Conservation (phyloP, 1,140 invertebrate genomes). For the Ridgeia piscesae region DNA sequence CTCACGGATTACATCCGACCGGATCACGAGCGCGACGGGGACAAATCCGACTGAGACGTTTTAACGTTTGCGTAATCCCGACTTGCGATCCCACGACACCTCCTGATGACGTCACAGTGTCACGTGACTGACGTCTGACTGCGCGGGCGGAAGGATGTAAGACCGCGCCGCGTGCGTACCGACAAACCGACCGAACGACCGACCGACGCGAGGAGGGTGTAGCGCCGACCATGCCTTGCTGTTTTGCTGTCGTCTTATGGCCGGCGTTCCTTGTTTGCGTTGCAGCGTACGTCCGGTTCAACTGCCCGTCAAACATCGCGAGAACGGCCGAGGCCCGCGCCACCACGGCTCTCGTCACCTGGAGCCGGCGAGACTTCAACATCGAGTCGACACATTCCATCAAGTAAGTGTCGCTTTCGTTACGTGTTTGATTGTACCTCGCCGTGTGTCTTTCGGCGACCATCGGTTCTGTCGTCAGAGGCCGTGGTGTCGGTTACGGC, state of each 20-base stretch:
- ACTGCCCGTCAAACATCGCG: constrained; percentile 2
- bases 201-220: background rate
- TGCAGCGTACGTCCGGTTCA: background rate
- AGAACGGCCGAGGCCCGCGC: background rate
- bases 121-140: background rate
- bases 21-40: background rate
- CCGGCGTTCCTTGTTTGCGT: background rate
- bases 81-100: background rate
- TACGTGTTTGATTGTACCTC: background rate
- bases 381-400: constrained; percentile 1
- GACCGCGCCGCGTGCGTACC: background rate
- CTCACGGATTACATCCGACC: background rate
- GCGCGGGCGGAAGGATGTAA: background rate
- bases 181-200: background rate
- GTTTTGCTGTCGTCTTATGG: background rate
- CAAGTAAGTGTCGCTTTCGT: constrained; percentile 7
- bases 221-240: background rate
- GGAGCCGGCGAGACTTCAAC: constrained; percentile 11
- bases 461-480: background rate
- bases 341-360: background rate
- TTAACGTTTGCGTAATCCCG: background rate
- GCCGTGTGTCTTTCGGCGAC: background rate
- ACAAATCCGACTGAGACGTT: background rate
- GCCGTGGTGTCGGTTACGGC: background rate
- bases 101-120: background rate